Evolutionary conservation across 1,140 invertebrate genomes (phyloP).

Genomic region (Neodiprion pinetum): DNA sequence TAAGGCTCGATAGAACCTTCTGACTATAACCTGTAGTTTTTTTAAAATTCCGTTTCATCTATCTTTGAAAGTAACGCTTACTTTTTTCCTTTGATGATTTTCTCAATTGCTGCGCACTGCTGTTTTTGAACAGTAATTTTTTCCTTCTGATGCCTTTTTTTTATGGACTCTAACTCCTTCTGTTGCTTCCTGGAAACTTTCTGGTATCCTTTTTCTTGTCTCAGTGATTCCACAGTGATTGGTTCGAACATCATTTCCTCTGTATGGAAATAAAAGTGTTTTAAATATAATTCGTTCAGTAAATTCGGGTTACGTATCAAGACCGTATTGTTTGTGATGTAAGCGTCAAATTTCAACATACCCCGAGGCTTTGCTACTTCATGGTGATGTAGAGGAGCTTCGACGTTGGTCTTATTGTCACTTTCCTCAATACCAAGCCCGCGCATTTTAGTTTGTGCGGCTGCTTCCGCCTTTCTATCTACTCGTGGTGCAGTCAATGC

Average conservation of each 20-base stretch:
- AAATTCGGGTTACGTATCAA: slow-evolving; percentile 17
- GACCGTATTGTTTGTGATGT: background rate
- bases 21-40: background rate
- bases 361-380: slow-evolving; percentile 54
- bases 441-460: slow-evolving; percentile 53
- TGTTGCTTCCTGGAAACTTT: slow-evolving; percentile 96
- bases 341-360: slow-evolving; percentile 24
- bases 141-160: slow-evolving; percentile 95
- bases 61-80: slow-evolving; percentile 56
- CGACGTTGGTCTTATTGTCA: slow-evolving; percentile 46
- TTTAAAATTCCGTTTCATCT: background rate
- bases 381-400: slow-evolving; percentile 47
- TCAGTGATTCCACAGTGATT: slow-evolving; percentile 89
- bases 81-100: slow-evolving; percentile 92
- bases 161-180: slow-evolving; percentile 92
- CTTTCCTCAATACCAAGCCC: slow-evolving; percentile 57
- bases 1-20: background rate
- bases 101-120: slow-evolving; percentile 95
- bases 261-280: slow-evolving; percentile 23
- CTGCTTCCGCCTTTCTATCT: slow-evolving; percentile 65
- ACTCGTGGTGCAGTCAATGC: slow-evolving; percentile 95
- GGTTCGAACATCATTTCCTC: slow-evolving; percentile 85
- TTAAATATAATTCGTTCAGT: slow-evolving; percentile 20
- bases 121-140: slow-evolving; percentile 89
- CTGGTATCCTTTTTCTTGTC: slow-evolving; percentile 91